Evolutionary conservation across 1,140 invertebrate species (phyloP), one percentile per base, ranked within the genome.

Genomic region (Triops cancriformis): DNA sequence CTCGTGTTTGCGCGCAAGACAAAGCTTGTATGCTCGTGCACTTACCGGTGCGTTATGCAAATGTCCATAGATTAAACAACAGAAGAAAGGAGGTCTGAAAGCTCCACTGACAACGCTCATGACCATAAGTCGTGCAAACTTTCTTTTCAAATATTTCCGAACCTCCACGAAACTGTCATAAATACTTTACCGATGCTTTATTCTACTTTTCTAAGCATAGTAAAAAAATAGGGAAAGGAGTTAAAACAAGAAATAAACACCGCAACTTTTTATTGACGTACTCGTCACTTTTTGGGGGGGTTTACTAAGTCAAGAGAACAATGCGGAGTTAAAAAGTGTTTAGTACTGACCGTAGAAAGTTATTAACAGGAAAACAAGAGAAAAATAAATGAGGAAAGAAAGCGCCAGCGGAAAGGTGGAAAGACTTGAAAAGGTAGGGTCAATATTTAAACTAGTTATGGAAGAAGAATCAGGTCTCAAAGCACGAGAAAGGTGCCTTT

Each of bases 401-500:
- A 64, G 18, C n/a, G 3, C 14, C 51, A 64, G 14, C 6, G 18
- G 7, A 37, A 7, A 37, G 31, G 31, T 12, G 51, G 51, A 14
- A 18, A 64, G 51, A 64, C 51, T 23, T 37, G 31, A 64, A 64
- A 64, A 64, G 51, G 51, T 64, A 64, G 51, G 51, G 51, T 64
- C 51, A 64, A 64, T 64, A 64, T 64, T 64, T 3, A 64, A 64
- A 64, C 51, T 64, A 64, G 51, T 64, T 64, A 64, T 64, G 51
- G 45, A 64, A 10, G 14, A 64, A 64, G 45, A 64, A 64, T 64
- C 45, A 64, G 5, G 14, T 64, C 45, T 14, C 14, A 64, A 64
- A 23, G 43, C 14, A 64, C 18, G 14, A 37, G 31, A 37, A 37
- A 37, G 31, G 31, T 37, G 2, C 31, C 31, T 37, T 37, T 37